Conservation (phyloP, 2,113 vertebrate species). For the Origma solitaria region DNA sequence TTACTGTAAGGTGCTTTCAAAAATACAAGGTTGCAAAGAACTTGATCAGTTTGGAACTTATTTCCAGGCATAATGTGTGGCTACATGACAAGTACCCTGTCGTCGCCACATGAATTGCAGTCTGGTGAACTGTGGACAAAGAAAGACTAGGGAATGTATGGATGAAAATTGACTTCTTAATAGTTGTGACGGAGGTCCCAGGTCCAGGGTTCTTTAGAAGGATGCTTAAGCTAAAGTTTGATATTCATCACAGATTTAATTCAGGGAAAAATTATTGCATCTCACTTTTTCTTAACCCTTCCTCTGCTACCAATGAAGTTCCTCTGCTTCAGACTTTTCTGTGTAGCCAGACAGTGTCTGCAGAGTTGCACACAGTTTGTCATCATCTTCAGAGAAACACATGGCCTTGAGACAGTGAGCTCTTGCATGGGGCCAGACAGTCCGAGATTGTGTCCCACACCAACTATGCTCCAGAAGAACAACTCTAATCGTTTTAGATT, state of each 20-base stretch:
- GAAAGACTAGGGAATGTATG: background rate
- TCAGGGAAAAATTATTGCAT: background rate
- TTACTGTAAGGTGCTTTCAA: background rate
- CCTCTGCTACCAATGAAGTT: background rate
- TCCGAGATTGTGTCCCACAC: background rate
- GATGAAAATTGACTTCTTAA: background rate
- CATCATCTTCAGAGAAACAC: background rate
- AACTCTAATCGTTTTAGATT: background rate
- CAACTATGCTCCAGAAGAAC: background rate
- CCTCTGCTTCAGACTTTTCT: background rate
- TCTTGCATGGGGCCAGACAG: background rate
- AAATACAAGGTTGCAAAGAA: conserved; percentile 1
- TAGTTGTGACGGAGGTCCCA: background rate
- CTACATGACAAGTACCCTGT: background rate
- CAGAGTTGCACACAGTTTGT: background rate
- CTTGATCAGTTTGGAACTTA: background rate
- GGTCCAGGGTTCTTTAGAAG: background rate
- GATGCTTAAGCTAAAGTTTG: background rate
- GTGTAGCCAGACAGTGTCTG: background rate
- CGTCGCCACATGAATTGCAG: background rate
- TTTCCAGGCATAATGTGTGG: background rate
- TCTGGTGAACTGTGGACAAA: background rate
- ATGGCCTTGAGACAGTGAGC: background rate
- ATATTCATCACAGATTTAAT: background rate
- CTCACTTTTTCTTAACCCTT: background rate